Evolutionary conservation across 2,113 vertebrate species (phyloP).

Genomic region (Bubo bubo): DNA sequence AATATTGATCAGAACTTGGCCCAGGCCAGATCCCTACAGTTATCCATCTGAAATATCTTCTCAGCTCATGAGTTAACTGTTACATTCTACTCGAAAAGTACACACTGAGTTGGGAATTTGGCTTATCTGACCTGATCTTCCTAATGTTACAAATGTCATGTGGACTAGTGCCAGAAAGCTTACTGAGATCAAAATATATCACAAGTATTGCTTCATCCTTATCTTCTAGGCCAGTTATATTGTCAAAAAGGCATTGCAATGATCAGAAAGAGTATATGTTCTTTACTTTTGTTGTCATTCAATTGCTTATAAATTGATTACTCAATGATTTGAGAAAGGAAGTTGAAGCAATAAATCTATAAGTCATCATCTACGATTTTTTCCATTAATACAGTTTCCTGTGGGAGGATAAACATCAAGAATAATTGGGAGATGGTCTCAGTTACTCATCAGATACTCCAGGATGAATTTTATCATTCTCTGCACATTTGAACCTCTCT

Average conservation of each 20-base stretch:
- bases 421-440: not conserved
- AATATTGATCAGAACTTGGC: not conserved
- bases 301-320: not conserved
- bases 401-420: not conserved
- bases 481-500: not conserved
- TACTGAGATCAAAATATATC: not conserved
- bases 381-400: not conserved
- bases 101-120: not conserved
- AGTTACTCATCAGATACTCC: not conserved
- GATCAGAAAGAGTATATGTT: not conserved
- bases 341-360: not conserved
- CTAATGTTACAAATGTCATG: not conserved
- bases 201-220: not conserved
- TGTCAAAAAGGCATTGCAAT: not conserved
- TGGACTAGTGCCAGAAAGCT: not conserved
- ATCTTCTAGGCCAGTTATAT: not conserved
- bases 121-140: not conserved
- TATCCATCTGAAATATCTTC: not conserved
- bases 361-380: not conserved
- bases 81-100: not conserved
- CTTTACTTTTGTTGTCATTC: not conserved
- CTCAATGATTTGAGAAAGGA: not conserved
- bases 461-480: not conserved
- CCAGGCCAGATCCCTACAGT: not conserved
- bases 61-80: not conserved